These are phyloP conservation scores for Leiothrix lutea DNA, from an alignment of 2,113 vertebrate species.

Conservation along the genomic window DNA sequence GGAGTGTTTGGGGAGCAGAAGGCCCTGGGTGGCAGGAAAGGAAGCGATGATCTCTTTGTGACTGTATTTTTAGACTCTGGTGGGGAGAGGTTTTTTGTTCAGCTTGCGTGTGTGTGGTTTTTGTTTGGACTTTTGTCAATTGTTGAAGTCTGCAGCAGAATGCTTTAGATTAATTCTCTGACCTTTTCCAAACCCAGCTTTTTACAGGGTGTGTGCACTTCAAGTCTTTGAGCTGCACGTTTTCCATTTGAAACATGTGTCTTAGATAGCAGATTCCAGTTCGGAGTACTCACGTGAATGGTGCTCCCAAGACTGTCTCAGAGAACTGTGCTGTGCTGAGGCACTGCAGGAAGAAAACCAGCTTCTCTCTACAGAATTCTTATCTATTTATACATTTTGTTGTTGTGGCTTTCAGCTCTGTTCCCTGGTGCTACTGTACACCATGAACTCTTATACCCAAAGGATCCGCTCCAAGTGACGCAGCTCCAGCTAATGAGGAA, in stretches of 20 bases:
- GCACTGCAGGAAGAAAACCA: not conserved
- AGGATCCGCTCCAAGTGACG: slow-evolving; percentile 15
- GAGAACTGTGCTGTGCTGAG: not conserved
- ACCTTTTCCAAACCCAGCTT: not conserved
- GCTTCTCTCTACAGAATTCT: not conserved
- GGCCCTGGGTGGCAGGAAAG: not conserved
- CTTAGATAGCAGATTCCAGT: not conserved
- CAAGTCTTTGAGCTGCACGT: not conserved
- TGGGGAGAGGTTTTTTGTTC: not conserved
- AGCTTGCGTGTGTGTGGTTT: not conserved
- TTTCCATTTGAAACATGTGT: not conserved
- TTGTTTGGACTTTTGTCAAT: not conserved
- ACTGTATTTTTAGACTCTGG: not conserved
- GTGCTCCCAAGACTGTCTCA: fast-evolving
- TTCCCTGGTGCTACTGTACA: slow-evolving; percentile 26
- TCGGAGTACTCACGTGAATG: not conserved
- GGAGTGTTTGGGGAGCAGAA: not conserved
- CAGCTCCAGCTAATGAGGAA: slow-evolving; percentile 28
- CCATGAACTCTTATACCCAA: slow-evolving; percentile 6
- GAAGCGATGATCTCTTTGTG: not conserved
- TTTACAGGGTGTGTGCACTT: not conserved
- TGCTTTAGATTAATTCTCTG: not conserved
- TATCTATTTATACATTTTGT: slow-evolving; percentile 18
- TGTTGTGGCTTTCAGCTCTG: slow-evolving; percentile 10
- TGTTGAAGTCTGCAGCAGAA: not conserved